A percentile compares a stretch with the other conserved stretches of the same genome.
phyloP scores from a whole-genome alignment of 2,113 vertebrate species.

The Sterrhoptilus dennistouni region DNA sequence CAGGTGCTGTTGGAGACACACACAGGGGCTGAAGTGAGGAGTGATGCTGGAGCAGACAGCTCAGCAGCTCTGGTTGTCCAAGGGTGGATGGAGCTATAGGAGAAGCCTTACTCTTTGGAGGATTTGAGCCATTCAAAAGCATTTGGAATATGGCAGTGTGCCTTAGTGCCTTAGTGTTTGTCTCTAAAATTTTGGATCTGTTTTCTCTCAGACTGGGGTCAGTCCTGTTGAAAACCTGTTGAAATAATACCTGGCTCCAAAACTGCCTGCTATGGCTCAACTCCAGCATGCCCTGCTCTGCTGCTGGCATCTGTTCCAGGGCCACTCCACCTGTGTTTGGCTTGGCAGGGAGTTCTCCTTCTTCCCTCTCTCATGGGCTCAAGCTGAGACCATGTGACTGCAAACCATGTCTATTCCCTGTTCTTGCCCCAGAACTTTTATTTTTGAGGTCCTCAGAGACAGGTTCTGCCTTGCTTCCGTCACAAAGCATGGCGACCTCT shows the following conservation, averaged over 20 bases:
- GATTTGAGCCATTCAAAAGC: not conserved
- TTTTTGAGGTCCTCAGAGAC: not conserved
- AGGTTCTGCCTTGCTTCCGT: rapidly evolving
- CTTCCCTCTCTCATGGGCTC: not conserved
- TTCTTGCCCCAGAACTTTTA: not conserved
- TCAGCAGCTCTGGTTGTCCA: not conserved
- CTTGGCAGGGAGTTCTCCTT: not conserved
- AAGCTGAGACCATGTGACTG: not conserved
- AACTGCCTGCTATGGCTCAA: not conserved
- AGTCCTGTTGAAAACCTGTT: slow-evolving; percentile 1
- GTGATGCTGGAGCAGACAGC: not conserved
- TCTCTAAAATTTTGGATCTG: not conserved
- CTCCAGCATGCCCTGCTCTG: not conserved
- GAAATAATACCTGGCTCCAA: slow-evolving; percentile 16
- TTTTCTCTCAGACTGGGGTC: not conserved
- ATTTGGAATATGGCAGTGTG: not conserved
- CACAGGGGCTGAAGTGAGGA: not conserved
- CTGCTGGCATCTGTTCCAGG: slow-evolving; percentile 1
- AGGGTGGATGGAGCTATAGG: not conserved
- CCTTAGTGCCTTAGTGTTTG: not conserved
- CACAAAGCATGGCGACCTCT: not conserved
- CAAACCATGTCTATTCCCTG: not conserved
- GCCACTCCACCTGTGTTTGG: not conserved
- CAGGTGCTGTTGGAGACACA: not conserved
- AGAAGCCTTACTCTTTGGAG: not conserved